Evolutionary conservation across 2,113 vertebrate species (phyloP).

Genomic region (Calypte anna): DNA sequence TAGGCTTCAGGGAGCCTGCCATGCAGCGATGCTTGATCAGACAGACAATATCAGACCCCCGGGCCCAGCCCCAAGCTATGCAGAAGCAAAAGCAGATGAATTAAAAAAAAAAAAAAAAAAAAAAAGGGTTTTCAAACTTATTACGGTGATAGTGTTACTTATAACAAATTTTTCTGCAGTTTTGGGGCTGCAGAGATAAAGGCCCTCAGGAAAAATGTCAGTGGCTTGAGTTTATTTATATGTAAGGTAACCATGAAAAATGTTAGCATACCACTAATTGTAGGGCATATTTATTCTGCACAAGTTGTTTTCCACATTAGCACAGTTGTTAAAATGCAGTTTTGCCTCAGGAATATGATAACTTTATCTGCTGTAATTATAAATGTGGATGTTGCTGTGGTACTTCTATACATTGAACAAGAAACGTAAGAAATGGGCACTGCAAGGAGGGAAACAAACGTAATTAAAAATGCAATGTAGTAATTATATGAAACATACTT

Average conservation of each 20-base stretch:
- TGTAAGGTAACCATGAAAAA: slow-evolving; percentile 68
- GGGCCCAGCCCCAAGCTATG: slow-evolving; percentile 72
- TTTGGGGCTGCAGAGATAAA: slow-evolving; percentile 66
- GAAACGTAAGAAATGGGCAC: background rate
- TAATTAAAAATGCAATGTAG: slow-evolving; percentile 47
- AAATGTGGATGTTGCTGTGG: slow-evolving; percentile 48
- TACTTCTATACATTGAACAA: background rate
- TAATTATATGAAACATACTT: background rate
- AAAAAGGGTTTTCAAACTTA: slow-evolving; percentile 76
- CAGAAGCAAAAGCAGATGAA: slow-evolving; percentile 77
- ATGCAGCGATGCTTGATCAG: slow-evolving; percentile 53
- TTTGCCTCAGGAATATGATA: slow-evolving; percentile 68
- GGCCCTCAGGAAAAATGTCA: slow-evolving; percentile 64
- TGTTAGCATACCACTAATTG: slow-evolving; percentile 75
- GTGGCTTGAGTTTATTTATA: slow-evolving; percentile 68
- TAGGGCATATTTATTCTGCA: slow-evolving; percentile 72
- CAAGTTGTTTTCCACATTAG: slow-evolving; percentile 72
- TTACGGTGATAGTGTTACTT: slow-evolving; percentile 66
- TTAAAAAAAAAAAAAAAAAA: slow-evolving; percentile 66
- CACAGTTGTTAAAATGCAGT: slow-evolving; percentile 65
- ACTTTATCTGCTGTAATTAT: slow-evolving; percentile 71
- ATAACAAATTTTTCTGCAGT: slow-evolving; percentile 71
- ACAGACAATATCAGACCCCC: slow-evolving; percentile 67
- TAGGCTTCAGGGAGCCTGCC: slow-evolving; percentile 59
- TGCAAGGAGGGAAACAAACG: slow-evolving; percentile 27